A percentile compares a stretch with the other conserved stretches of the same genome.
Conservation (phyloP, 2,888 invertebrate species). For the Zygaena filipendulae region DNA sequence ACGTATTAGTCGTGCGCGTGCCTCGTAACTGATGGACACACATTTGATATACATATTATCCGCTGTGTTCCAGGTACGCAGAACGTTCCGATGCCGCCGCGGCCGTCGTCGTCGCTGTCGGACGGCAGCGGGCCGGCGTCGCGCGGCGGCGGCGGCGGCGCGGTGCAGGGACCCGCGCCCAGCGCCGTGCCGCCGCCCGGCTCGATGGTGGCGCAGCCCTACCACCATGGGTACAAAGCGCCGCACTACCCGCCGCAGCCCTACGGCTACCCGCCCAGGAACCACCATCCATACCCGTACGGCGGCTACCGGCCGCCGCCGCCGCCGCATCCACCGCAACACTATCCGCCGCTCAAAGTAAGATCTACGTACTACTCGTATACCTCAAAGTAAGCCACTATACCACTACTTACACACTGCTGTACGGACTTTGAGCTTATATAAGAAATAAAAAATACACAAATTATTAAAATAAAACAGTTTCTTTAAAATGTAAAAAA, state of each 20-base stretch:
- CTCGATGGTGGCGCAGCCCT: constrained; percentile 51
- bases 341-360: constrained; percentile 56
- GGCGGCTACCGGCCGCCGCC: constrained; percentile 48
- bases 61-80: constrained; percentile 82
- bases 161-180: constrained; percentile 33
- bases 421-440: too few species aligned
- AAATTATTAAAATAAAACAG: too few species aligned
- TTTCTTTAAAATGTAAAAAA: too few species aligned
- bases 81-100: constrained; percentile 96
- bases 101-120: constrained; percentile 86
- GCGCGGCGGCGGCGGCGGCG: constrained; percentile 33
- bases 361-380: too few species aligned
- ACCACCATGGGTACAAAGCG: constrained; percentile 53
- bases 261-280: constrained; percentile 54
- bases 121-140: constrained; percentile 60
- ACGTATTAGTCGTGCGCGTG: too few species aligned
- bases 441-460: too few species aligned
- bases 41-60: too few species aligned
- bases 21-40: too few species aligned
- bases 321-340: constrained; percentile 53
- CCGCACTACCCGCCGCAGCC: constrained; percentile 60
- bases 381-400: constrained; percentile 4
- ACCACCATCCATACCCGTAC: constrained; percentile 62
- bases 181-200: constrained; percentile 45
- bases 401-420: too few species aligned